Conservation (phyloP, 2,888 invertebrate species). For the Phasia obesa region DNA sequence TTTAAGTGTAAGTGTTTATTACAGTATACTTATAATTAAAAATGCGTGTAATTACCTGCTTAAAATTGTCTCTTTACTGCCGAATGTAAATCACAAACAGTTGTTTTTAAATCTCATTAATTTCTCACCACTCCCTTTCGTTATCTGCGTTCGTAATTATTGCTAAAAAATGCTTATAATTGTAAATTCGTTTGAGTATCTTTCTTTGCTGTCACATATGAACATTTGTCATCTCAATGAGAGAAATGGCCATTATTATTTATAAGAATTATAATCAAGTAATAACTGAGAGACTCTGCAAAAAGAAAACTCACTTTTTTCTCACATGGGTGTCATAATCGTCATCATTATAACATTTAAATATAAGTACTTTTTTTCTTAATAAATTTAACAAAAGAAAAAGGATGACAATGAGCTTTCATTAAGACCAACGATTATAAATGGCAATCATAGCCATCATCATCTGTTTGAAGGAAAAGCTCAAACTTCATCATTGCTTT, state of each 20-base stretch:
- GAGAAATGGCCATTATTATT: slow-evolving; percentile 27
- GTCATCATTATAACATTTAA: slow-evolving; percentile 2
- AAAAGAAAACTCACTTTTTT: not conserved
- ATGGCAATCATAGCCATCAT: not conserved
- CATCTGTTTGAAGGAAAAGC: not conserved
- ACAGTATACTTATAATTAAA: too few relatives aligned
- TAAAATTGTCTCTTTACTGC: not conserved
- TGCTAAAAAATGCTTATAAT: not conserved
- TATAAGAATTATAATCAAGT: slow-evolving; percentile 41
- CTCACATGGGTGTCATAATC: slow-evolving; percentile 10
- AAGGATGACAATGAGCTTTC: slow-evolving; percentile 8
- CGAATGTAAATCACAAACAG: not conserved
- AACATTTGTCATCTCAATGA: slow-evolving; percentile 1
- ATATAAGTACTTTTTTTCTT: not conserved
- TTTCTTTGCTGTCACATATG: not conserved
- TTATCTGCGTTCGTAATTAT: not conserved
- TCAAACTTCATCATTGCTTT: too few relatives aligned
- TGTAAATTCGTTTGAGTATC: not conserved
- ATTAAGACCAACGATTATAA: not conserved
- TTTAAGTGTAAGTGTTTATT: too few relatives aligned
- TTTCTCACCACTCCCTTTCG: not conserved
- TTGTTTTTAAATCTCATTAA: not conserved
- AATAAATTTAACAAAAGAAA: slow-evolving; percentile 6
- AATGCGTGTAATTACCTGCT: slow-evolving; percentile 4
- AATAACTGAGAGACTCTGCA: not conserved